A percentile compares a stretch with the other conserved stretches of the same genome.
Evolutionary conservation across 1,140 invertebrate genomes (phyloP).

Genomic region (Ditylenchus dipsaci): DNA sequence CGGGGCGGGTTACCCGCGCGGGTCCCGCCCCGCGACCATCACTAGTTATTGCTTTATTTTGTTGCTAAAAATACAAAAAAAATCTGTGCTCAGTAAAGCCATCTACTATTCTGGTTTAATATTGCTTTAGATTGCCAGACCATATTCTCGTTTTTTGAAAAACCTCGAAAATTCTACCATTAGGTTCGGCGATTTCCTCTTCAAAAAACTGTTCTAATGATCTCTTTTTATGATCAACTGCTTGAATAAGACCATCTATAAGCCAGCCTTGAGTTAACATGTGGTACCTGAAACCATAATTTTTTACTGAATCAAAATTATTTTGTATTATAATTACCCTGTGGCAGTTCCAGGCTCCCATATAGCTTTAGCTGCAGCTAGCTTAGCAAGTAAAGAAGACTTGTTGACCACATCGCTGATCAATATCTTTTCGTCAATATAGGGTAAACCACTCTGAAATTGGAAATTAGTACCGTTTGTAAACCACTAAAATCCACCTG

Average conservation of each 20-base stretch:
- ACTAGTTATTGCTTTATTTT: too few relatives aligned
- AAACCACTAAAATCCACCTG: conserved; percentile 44
- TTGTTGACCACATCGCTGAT: conserved; percentile 35
- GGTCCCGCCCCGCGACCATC: too few relatives aligned
- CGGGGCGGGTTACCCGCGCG: too few relatives aligned
- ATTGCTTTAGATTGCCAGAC: too few relatives aligned
- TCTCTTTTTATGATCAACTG: conserved; percentile 55
- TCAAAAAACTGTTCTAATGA: conserved; percentile 57
- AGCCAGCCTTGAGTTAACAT: conserved; percentile 58
- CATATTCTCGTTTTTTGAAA: too few relatives aligned
- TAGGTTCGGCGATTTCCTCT: conserved; percentile 59
- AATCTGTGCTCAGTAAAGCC: too few relatives aligned
- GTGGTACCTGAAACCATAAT: conserved; percentile 48
- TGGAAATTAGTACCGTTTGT: not conserved
- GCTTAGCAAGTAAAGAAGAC: conserved; percentile 25
- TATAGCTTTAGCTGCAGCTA: conserved; percentile 42
- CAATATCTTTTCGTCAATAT: conserved; percentile 38
- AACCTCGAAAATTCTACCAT: conserved; percentile 49
- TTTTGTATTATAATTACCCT: conserved; percentile 25
- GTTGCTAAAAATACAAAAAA: too few relatives aligned
- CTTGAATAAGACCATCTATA: conserved; percentile 58
- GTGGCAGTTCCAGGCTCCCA: conserved; percentile 53
- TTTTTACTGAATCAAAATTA: too few relatives aligned
- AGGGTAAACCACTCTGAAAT: conserved; percentile 47
- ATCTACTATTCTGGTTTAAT: too few relatives aligned